These are phyloP conservation scores for Formicarius rufipectus DNA, from an alignment of 2,113 vertebrate genomes.

Conservation along the genomic window DNA sequence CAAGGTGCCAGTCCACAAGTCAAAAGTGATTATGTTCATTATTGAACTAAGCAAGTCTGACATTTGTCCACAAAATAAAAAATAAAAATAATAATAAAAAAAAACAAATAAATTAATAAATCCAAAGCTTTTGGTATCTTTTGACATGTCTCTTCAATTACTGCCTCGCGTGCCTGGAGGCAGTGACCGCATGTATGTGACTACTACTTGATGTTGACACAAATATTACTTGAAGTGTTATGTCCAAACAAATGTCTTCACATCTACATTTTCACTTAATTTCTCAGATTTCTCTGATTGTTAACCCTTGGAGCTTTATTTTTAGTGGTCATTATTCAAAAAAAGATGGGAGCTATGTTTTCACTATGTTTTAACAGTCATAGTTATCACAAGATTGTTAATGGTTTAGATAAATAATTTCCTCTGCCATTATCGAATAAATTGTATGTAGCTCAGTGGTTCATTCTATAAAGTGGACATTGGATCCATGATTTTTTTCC, in stretches of 20 bases:
- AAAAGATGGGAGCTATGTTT: not conserved
- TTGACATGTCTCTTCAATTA: not conserved
- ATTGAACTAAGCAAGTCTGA: not conserved
- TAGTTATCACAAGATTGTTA: not conserved
- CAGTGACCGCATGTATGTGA: not conserved
- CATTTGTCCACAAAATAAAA: not conserved
- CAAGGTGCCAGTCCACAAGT: not conserved
- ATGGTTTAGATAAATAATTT: not conserved
- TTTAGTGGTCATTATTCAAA: not conserved
- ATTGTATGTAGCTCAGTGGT: not conserved
- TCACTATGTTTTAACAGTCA: not conserved
- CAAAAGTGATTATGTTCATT: not conserved
- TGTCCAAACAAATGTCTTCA: rapidly evolving
- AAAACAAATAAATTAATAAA: not conserved
- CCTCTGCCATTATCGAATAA: not conserved
- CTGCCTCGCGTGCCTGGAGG: not conserved
- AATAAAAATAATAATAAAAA: too few relatives aligned
- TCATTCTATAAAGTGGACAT: not conserved
- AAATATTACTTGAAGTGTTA: not conserved
- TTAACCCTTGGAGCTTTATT: not conserved
- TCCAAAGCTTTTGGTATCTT: not conserved
- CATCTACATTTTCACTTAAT: not conserved
- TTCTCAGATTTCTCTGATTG: not conserved
- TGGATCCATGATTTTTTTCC: not conserved
- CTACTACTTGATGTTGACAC: not conserved